These are phyloP conservation scores for Glaucopsyche alexis DNA, from an alignment of 2,888 invertebrate species.

Conservation along the genomic window DNA sequence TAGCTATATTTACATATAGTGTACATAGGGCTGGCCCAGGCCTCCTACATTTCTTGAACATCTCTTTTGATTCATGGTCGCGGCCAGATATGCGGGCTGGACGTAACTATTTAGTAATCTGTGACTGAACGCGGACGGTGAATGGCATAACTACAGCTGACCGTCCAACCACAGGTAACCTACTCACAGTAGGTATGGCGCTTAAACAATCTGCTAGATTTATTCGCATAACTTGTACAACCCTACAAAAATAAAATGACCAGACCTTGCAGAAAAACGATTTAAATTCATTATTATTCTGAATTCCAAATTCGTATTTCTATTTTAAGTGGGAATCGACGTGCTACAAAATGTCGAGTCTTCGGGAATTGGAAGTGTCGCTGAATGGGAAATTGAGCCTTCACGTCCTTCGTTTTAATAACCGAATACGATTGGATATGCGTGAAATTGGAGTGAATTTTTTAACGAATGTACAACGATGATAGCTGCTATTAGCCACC, in stretches of 20 bases:
- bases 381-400: slow-evolving; percentile 9
- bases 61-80: no score
- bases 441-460: neutral
- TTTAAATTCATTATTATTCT: slow-evolving; percentile 8
- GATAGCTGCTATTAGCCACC: no score
- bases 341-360: neutral
- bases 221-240: neutral
- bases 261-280: neutral
- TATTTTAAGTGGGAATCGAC: neutral
- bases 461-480: no score
- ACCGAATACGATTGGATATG: neutral
- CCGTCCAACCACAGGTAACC: no score
- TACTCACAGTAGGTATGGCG: no score
- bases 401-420: slow-evolving; percentile 4
- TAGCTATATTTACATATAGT: no score
- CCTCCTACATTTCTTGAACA: no score
- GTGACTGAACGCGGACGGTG: no score
- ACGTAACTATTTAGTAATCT: no score
- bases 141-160: no score
- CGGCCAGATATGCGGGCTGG: no score
- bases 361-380: slow-evolving; percentile 12
- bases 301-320: neutral
- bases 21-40: no score
- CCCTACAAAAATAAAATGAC: neutral
- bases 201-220: neutral